Base-by-base conservation (phyloP, 1,140 invertebrate species). In the Centruroides sculpturatus region DNA sequence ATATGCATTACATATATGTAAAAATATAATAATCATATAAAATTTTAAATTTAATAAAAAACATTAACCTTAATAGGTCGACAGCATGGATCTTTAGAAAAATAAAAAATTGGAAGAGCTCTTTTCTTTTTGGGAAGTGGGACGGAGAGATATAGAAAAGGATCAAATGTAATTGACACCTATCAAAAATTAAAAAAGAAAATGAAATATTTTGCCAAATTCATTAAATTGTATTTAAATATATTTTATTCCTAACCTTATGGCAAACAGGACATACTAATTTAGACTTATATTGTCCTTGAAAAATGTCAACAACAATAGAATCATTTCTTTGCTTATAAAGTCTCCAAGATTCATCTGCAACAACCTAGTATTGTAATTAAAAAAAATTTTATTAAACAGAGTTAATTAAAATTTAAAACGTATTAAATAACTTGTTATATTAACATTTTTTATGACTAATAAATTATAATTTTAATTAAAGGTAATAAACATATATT, bases 121-220 rank as follows among this genome's bases (percentile, higher is more conserved):
- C 58, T 49, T 47, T 59, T 52, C 55, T 65, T 63, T 49, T 73
- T 75, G 8, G 77, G 76, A 36, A 78, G 66, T 35, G 77, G 76
- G 11, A 78, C 67, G 35, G 76, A 73, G 47, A 78, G 64, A 57
- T 74, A 74, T 34, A 77, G 64, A 67, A 77, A 78, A 47, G 77
- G 77, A 65, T 78, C 77, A 70, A 78, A 78, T 23, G 76, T 77
- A 56, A 77, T 76, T 1, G 76, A 77, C 12, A 76, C 71, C 75
- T 77, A 66, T 23, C 59, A 70, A 68, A 61, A 61, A 34, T 23
- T 23, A 0, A 53, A 5, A 53, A 66, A n/a, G n/a, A 59, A 59
- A 6, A 23, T 36, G 23, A n/a, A 59, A 59, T 36, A 59, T 49
- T 59, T 59, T 5, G 49, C 49, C 49, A 51, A 51, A 34, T 34